Percentiles rank a stretch among this genome's conserved stretches.
phyloP scores from a whole-genome alignment of 2,888 invertebrate species.

The Oeneis ivallda region DNA sequence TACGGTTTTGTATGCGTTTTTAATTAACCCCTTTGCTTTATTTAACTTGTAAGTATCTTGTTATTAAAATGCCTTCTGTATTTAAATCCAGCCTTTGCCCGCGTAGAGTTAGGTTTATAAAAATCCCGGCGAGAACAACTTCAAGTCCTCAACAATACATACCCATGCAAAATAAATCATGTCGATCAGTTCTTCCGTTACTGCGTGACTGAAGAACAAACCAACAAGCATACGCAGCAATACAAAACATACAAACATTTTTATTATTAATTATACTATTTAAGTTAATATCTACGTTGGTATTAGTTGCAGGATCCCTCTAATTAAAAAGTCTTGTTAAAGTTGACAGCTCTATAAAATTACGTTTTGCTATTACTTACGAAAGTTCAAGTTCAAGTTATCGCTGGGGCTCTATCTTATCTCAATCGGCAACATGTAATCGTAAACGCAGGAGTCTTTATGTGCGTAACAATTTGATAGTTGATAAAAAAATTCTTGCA shows the following conservation, averaged over 20 bases:
- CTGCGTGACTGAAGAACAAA: too few species aligned
- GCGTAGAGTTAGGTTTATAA: too few species aligned
- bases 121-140: too few species aligned
- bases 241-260: too few species aligned
- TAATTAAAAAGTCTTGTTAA: neutral
- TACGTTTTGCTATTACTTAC: neutral
- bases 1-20: slow-evolving; percentile 5
- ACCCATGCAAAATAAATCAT: too few species aligned
- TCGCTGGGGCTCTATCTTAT: neutral
- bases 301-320: too few species aligned
- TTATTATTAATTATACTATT: too few species aligned
- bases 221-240: too few species aligned
- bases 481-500: too few species aligned
- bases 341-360: neutral
- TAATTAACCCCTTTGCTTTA: slow-evolving; percentile 13
- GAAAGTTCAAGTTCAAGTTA: slow-evolving; percentile 4
- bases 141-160: too few species aligned
- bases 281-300: too few species aligned
- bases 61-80: neutral
- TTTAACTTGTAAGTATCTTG: neutral
- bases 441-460: neutral
- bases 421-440: neutral
- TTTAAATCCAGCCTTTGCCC: neutral
- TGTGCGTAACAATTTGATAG: neutral
- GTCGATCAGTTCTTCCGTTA: too few species aligned